phyloP scores from a whole-genome alignment of 1,140 invertebrate genomes.

The Trachelipus rathkii region DNA sequence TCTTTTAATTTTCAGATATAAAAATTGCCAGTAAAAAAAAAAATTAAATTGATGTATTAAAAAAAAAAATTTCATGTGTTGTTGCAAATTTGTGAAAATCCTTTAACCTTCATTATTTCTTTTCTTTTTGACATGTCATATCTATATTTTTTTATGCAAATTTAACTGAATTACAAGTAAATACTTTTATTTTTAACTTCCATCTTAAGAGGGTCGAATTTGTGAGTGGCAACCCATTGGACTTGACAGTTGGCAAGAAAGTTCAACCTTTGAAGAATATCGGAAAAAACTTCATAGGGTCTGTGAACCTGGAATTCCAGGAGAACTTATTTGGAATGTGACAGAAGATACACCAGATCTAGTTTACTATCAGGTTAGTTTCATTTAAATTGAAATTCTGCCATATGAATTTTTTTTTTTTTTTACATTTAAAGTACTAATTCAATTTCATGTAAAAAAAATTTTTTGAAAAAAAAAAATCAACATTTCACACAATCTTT shows the following conservation, averaged over 20 bases:
- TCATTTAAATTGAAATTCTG: not conserved
- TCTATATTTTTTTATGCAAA: not conserved
- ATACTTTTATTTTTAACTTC: not conserved
- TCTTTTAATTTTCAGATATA: no score
- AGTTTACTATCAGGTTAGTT: slow-evolving; percentile 79
- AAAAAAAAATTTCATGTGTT: no score
- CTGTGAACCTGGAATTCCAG: slow-evolving; percentile 67
- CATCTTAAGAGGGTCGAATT: slow-evolving; percentile 59
- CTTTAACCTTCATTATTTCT: no score
- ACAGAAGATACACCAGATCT: slow-evolving; percentile 70
- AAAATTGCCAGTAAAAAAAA: no score
- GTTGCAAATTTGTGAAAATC: no score
- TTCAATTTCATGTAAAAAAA: no score
- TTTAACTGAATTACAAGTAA: not conserved
- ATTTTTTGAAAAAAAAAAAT: no score
- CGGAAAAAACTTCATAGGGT: slow-evolving; percentile 67
- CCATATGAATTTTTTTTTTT: not conserved
- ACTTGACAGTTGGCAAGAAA: slow-evolving; percentile 60
- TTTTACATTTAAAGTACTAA: no score
- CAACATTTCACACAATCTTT: no score
- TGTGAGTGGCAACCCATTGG: slow-evolving; percentile 73
- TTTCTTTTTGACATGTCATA: not conserved
- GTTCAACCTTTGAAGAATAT: slow-evolving; percentile 68
- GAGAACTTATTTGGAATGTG: slow-evolving; percentile 73
- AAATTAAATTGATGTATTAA: no score